Evolutionary conservation across 2,113 vertebrate genomes (phyloP).

Genomic region (Pseudopodoces humilis): DNA sequence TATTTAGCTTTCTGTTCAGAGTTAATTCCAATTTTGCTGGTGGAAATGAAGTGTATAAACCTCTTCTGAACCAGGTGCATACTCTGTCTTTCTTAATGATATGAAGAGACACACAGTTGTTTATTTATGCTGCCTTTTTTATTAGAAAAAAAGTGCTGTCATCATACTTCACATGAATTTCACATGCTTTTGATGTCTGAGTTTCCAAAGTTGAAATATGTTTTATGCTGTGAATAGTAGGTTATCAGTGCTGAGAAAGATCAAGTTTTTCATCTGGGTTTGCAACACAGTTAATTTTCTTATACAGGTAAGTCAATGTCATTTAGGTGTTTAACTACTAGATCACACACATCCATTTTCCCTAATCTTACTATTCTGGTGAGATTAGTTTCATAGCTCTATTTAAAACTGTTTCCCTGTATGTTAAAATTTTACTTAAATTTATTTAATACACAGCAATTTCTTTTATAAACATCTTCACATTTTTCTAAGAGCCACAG

Average conservation of each 20-base stretch:
- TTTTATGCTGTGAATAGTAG: background rate
- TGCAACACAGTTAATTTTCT: background rate
- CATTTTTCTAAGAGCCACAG: background rate
- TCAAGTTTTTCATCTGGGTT: background rate
- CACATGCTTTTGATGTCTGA: background rate
- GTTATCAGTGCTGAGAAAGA: background rate
- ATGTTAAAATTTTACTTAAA: background rate
- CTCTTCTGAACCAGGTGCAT: background rate
- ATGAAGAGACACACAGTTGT: accelerated
- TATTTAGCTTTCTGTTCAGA: background rate
- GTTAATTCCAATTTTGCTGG: background rate
- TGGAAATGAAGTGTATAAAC: background rate
- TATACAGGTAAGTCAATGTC: background rate
- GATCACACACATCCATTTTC: background rate
- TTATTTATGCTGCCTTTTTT: background rate
- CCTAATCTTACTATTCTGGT: background rate
- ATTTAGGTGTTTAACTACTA: background rate
- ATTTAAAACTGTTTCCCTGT: background rate
- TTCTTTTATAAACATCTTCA: background rate
- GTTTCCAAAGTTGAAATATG: background rate
- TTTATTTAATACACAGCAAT: background rate
- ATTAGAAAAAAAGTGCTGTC: background rate
- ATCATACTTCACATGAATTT: background rate
- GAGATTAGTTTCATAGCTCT: background rate
- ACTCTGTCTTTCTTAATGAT: background rate